phyloP scores from a whole-genome alignment of 2,113 vertebrate species.

The Pampusana beccarii region DNA sequence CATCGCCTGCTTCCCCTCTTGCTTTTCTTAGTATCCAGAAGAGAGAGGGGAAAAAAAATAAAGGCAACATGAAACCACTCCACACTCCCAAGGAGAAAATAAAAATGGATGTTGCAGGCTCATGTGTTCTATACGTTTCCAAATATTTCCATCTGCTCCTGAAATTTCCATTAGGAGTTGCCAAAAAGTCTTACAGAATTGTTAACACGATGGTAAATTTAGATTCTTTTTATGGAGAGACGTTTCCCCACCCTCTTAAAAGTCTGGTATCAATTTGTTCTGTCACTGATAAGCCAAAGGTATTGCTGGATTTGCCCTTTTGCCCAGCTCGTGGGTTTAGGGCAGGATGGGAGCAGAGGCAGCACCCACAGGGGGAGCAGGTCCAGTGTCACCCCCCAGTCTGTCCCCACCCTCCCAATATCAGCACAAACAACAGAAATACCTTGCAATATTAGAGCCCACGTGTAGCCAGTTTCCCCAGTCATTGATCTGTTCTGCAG shows the following conservation, averaged over 20 bases:
- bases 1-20: conserved; percentile 38
- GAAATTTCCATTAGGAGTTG: conserved; percentile 75
- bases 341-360: neutral
- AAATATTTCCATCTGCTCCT: conserved; percentile 81
- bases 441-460: neutral
- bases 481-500: neutral
- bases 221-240: conserved; percentile 70
- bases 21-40: conserved; percentile 64
- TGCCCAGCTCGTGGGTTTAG: neutral
- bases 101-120: conserved; percentile 72
- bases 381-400: neutral
- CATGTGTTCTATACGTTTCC: conserved; percentile 73
- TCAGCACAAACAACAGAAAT: neutral
- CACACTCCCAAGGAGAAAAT: conserved; percentile 67
- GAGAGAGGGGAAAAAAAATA: conserved; percentile 27
- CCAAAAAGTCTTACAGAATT: conserved; percentile 75
- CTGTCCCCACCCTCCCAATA: neutral
- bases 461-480: neutral
- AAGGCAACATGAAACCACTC: conserved; percentile 57
- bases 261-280: conserved; percentile 62
- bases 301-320: conserved; percentile 58
- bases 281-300: conserved; percentile 68
- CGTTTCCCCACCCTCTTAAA: conserved; percentile 62
- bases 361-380: accelerated
- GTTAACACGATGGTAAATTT: conserved; percentile 72